Evolutionary conservation across 2,797 vertebrate genomes (phyloP).

Genomic region (Remorina albescens): DNA sequence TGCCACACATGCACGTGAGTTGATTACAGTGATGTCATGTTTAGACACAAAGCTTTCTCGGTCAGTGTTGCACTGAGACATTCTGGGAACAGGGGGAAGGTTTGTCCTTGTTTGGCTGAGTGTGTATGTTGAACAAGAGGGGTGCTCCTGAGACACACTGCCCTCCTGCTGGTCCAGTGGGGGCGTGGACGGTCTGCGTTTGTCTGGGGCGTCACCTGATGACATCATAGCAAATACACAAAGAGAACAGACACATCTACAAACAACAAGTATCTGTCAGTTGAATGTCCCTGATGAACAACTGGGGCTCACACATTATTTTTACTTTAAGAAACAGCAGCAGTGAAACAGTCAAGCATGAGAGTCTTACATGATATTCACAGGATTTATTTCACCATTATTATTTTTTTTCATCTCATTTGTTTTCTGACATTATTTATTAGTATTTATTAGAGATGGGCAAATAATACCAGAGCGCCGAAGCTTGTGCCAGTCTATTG

Average conservation of each 20-base stretch:
- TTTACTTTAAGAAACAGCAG: no score
- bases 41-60: background rate
- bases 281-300: no score
- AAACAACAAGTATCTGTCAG: background rate
- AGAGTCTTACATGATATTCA: no score
- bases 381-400: no score
- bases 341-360: no score
- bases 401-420: no score
- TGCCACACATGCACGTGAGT: constrained; percentile 7
- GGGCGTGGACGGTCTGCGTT: background rate
- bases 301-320: no score
- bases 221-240: constrained; percentile 21
- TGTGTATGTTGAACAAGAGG: constrained; percentile 48
- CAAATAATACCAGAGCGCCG: no score
- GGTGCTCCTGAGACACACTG: constrained; percentile 12
- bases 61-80: background rate
- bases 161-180: constrained; percentile 26
- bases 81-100: background rate
- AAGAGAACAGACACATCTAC: background rate
- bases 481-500: no score
- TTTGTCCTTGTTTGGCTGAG: constrained; percentile 1
- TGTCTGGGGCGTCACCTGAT: constrained; percentile 20
- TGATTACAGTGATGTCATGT: constrained; percentile 11
- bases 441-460: no score
- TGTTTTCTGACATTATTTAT: no score